phyloP scores from a whole-genome alignment of 2,888 invertebrate species.

The Campoplex nolae region DNA sequence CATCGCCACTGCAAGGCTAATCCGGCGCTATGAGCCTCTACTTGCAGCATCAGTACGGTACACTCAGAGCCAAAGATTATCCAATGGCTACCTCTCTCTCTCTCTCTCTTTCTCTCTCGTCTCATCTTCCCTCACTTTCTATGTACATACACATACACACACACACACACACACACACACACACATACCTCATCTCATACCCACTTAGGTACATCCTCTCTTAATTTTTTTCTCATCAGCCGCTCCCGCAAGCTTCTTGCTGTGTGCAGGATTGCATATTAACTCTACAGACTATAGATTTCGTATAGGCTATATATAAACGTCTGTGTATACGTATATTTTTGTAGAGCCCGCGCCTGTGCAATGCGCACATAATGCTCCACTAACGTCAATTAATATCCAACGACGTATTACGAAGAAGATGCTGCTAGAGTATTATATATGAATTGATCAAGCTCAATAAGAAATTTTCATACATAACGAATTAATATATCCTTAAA shows the following conservation, averaged over 20 bases:
- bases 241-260: constrained; percentile 58
- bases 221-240: constrained; percentile 53
- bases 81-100: constrained; percentile 67
- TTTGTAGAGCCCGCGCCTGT: neutral
- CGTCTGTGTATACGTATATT: neutral
- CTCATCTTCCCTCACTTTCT: constrained; percentile 26
- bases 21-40: constrained; percentile 83
- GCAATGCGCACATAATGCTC: neutral
- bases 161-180: constrained; percentile 1
- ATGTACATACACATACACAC: constrained; percentile 25
- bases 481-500: too few relatives aligned
- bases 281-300: constrained; percentile 19
- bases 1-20: constrained; percentile 84
- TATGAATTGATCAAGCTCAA: neutral
- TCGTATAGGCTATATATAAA: neutral
- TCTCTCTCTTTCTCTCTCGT: constrained; percentile 69
- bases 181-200: constrained; percentile 21
- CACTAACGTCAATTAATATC: neutral
- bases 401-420: neutral
- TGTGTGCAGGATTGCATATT: constrained; percentile 37
- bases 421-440: too few relatives aligned
- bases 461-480: too few relatives aligned
- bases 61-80: constrained; percentile 80
- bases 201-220: constrained; percentile 37
- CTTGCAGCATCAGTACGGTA: constrained; percentile 81